Evolutionary conservation across 2,113 vertebrate species (phyloP), one percentile per base, ranked within the genome.

Genomic region (Gallinago jamesoni): DNA sequence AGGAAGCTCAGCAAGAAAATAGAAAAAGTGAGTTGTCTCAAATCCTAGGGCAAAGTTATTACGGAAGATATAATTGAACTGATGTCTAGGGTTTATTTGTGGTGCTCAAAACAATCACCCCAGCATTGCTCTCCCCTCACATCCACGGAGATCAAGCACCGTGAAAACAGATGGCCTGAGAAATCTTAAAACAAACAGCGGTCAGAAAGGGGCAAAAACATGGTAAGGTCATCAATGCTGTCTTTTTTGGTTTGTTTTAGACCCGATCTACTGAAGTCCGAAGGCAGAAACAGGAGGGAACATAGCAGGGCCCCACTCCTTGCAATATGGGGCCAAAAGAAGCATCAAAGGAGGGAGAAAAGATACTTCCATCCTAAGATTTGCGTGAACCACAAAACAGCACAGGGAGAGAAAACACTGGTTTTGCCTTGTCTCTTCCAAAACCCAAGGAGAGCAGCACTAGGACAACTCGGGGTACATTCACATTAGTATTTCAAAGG

Each of bases 401-500:
- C 47, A 24, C 9, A 12, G 15, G 33, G 39, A 70, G 52, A 53
- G 17, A 76, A 33, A 74, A 72, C 60, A 15, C 16, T 1, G 14
- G 14, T 30, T 64, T 23, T 68, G 24, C 48, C 30, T 43, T 3
- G 0, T 7, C 18, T 68, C 5, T 57, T 70, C 52, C 52, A 81
- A 50, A 53, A 47, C 19, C 0, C 16, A n/a, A 28, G n/a, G 62
- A 24, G 13, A 76, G 28, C 28, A 66, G 75, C 47, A 73, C 28
- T 4, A 37, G 55, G 33, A 39, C 24, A 52, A 24, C 50, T 22
- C 8, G 6, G 31, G 39, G 39, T 30, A 39, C 24, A 6, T 1
- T 7, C 33, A 3, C 9, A 6, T 20, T 4, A 63, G 22, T 7
- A 55, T 55, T 74, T 28, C 69, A 25, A 25, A 78, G 0, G 0